Evolutionary conservation across 2,113 vertebrate genomes (phyloP), one percentile per base, ranked within the genome.

Genomic region (Lepus americanus): DNA sequence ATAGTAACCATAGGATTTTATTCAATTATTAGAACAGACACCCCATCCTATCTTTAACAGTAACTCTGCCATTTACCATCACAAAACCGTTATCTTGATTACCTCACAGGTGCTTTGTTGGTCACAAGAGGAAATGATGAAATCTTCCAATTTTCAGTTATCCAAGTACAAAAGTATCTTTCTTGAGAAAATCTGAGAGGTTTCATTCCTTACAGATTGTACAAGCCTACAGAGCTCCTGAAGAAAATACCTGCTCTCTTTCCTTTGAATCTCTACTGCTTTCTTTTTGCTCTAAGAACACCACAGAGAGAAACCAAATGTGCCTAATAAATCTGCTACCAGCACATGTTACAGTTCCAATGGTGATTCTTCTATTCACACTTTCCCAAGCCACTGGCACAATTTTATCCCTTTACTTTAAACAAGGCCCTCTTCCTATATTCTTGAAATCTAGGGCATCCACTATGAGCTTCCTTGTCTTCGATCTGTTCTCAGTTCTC

Each of bases 161-260:
- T 59, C 61, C 51, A 91, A 33, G 49, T 55, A 69, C 51, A 80
- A 86, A 81, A 77, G 59, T 72, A 67, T 49, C 84, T 72, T 90
- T 33, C 23, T 69, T 67, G 55, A 70, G 44, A 7, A 79, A 64
- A 70, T 64, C 73, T 89, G 79, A 80, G 44, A 76, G 64, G 23
- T 79, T 20, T 69, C 72, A 61, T 74, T 70, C n/a, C 25, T 87
- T 91, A 49, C 16, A 74, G 59, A 69, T 59, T 51, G 12, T 9
- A 73, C 55, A 83, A 72, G n/a, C 61, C 61, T 11, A 59, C 0
- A 9, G 66, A 66, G 13, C 64, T 69, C 64, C 67, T 69, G 12
- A 69, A 87, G 72, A 83, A 53, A 63, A 7, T 3, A 20, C 6
- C 66, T 33, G 9, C 70, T 69, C 74, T 36, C n/a, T 69, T 76